Conservation (phyloP, 2,888 invertebrate genomes). For the Lepeophtheirus nordmannii region DNA sequence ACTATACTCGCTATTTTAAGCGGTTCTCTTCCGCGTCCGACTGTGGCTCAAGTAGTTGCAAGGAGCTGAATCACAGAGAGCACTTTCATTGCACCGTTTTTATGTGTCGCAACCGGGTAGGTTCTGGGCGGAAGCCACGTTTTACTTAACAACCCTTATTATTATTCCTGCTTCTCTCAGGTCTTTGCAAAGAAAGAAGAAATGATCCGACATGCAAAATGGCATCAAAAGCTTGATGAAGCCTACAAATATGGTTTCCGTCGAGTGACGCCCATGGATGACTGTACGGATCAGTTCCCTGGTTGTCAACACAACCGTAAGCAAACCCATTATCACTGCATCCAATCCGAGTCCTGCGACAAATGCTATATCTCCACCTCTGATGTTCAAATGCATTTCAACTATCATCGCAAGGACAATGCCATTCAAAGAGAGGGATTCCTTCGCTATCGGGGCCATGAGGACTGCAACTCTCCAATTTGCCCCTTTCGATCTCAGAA, state of each 20-base stretch:
- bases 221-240: constrained; percentile 97
- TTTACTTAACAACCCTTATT: not conserved
- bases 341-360: constrained; percentile 54
- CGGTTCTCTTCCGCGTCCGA: constrained; percentile 64
- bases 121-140: not conserved
- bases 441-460: constrained; percentile 85
- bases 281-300: constrained; percentile 70
- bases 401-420: constrained; percentile 92
- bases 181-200: constrained; percentile 97
- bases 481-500: constrained; percentile 85
- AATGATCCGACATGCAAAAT: constrained; percentile 95
- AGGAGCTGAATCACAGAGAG: constrained; percentile 74
- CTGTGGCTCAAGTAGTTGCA: constrained; percentile 68
- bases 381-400: constrained; percentile 98
- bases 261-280: constrained; percentile 83
- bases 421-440: constrained; percentile 96
- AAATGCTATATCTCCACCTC: constrained; percentile 97
- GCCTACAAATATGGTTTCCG: constrained; percentile 88
- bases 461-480: constrained; percentile 77
- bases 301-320: constrained; percentile 75
- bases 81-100: constrained; percentile 71
- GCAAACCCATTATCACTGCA: constrained; percentile 93
- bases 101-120: constrained; percentile 45
- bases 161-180: constrained; percentile 36
- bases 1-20: constrained; percentile 76